phyloP scores from a whole-genome alignment of 2,888 invertebrate genomes.

The Imbricaverruca yamaguchii region DNA sequence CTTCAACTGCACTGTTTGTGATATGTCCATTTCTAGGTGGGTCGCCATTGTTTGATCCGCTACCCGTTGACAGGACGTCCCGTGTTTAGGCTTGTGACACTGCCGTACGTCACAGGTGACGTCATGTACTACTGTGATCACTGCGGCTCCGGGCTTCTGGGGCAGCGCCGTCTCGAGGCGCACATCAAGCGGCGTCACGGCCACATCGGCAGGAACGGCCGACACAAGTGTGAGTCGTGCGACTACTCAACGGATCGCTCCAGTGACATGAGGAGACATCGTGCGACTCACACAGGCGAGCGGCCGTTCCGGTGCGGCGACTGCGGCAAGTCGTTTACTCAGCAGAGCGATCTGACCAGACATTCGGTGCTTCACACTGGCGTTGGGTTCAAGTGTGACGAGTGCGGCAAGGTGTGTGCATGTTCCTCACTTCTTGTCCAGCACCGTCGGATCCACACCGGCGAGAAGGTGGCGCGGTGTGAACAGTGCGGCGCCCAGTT shows the following conservation, averaged over 20 bases:
- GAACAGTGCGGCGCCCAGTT: neutral
- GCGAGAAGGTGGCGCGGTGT: neutral
- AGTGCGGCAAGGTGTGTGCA: neutral
- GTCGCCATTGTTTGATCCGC: neutral
- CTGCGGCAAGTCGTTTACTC: neutral
- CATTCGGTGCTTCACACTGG: neutral
- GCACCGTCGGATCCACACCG: neutral
- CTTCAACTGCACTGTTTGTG: neutral
- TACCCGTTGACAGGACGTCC: neutral
- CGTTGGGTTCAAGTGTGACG: neutral
- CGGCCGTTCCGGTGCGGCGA: neutral
- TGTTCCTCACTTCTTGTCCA: neutral
- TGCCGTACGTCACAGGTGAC: neutral
- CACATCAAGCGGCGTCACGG: neutral
- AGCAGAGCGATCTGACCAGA: neutral
- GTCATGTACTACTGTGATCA: neutral
- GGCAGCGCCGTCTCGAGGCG: neutral
- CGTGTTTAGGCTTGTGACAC: neutral
- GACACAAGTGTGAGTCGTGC: constrained; percentile 6
- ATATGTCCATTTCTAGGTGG: neutral
- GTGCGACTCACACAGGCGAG: neutral
- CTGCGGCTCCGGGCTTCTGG: neutral
- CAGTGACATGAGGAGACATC: neutral
- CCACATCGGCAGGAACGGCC: neutral
- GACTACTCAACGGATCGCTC: neutral